A percentile compares a stretch with the other conserved stretches of the same genome.
Evolutionary conservation across 2,113 vertebrate species (phyloP).

Genomic region (Hystrix brachyura): DNA sequence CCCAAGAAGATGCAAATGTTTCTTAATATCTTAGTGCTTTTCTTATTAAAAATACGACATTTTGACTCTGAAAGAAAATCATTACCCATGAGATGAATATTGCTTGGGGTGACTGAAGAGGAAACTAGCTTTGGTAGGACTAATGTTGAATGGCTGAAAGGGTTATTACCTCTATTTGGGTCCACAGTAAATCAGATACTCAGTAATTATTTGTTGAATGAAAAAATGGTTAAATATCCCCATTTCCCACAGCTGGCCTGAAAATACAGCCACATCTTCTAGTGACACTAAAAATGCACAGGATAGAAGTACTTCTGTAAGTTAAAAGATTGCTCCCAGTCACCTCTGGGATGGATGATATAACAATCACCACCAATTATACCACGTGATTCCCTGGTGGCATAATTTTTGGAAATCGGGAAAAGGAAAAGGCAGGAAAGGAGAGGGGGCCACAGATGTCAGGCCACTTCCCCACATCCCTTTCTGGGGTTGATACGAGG

Average conservation of each 20-base stretch:
- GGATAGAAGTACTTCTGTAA: not conserved
- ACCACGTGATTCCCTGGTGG: not conserved
- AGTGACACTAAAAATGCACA: slow-evolving; percentile 25
- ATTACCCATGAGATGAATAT: not conserved
- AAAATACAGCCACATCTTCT: not conserved
- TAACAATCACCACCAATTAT: not conserved
- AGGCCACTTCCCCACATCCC: not conserved
- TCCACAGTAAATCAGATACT: not conserved
- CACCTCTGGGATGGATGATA: not conserved
- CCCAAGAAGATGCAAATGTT: not conserved
- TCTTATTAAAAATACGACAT: slow-evolving; percentile 9
- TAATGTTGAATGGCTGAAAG: not conserved
- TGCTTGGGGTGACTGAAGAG: not conserved
- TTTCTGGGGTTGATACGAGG: not conserved
- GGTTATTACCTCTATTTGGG: no score
- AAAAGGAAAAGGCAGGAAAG: not conserved
- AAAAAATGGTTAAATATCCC: not conserved
- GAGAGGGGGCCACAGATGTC: not conserved
- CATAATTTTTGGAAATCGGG: not conserved
- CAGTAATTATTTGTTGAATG: not conserved
- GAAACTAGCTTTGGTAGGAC: not conserved
- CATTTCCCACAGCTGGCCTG: not conserved
- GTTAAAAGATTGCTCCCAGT: not conserved
- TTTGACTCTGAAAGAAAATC: slow-evolving; percentile 31
- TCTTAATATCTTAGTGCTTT: slow-evolving; percentile 1